Conservation (phyloP, 2,888 invertebrate species). For the Drosophila yooni region DNA sequence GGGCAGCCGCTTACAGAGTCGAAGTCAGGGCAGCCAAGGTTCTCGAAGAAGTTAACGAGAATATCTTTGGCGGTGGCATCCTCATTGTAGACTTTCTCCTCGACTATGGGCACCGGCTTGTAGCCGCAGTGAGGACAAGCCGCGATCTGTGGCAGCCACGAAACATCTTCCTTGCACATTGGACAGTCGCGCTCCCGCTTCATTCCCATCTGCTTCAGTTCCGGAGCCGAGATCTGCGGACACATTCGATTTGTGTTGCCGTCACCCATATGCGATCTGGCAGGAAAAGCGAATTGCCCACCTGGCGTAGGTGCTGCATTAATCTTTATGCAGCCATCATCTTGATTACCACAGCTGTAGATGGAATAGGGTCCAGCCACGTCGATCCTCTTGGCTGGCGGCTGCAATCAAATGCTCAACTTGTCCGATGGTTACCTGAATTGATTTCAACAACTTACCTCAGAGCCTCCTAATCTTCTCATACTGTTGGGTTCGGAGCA, state of each 20-base stretch:
- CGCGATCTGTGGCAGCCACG: conserved; percentile 85
- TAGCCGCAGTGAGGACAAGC: conserved; percentile 83
- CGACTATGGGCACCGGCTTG: conserved; percentile 73
- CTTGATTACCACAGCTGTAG: conserved; percentile 17
- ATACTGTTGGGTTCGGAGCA: background rate
- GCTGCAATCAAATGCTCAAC: background rate
- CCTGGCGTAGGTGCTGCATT: conserved; percentile 24
- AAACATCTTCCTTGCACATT: conserved; percentile 80
- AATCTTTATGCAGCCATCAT: conserved; percentile 32
- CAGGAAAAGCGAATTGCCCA: conserved; percentile 40
- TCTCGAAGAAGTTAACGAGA: conserved; percentile 66
- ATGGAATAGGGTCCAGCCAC: conserved; percentile 62
- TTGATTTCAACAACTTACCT: conserved; percentile 25
- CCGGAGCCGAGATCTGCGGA: conserved; percentile 31
- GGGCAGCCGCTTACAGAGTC: conserved; percentile 13
- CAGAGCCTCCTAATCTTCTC: conserved; percentile 9
- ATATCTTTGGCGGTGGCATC: conserved; percentile 79
- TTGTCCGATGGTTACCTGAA: background rate
- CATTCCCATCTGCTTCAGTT: conserved; percentile 53
- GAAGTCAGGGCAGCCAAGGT: conserved; percentile 13
- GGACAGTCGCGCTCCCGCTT: conserved; percentile 60
- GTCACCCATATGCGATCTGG: conserved; percentile 38
- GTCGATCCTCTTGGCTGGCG: conserved; percentile 24
- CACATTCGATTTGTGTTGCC: conserved; percentile 53
- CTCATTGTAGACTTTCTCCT: conserved; percentile 76